phyloP scores from a whole-genome alignment of 1,140 invertebrate species.

The Tetraneura akinire region DNA sequence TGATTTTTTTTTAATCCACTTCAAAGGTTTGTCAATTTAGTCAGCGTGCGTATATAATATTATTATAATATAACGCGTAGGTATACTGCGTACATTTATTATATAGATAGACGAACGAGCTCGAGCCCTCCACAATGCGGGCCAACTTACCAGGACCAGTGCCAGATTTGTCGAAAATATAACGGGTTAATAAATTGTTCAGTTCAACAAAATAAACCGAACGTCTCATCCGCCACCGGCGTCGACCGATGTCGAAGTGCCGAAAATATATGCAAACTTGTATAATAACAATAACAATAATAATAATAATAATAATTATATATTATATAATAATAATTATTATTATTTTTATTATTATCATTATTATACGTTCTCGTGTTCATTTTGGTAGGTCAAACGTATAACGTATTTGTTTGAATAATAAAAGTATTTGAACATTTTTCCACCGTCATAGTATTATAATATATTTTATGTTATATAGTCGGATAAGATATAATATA shows the following conservation, averaged over 20 bases:
- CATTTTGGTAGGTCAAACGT: too few relatives aligned
- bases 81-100: too few relatives aligned
- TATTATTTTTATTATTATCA: too few relatives aligned
- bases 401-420: too few relatives aligned
- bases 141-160: constrained; percentile 38
- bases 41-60: background rate
- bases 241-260: background rate
- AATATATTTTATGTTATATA: too few relatives aligned
- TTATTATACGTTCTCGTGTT: too few relatives aligned
- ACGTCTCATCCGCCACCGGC: background rate
- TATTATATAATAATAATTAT: too few relatives aligned
- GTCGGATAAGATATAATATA: too few relatives aligned
- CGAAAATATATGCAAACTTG: background rate
- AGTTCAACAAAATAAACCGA: background rate
- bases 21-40: constrained; percentile 44
- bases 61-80: background rate
- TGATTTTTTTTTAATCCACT: constrained; percentile 25
- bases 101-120: background rate
- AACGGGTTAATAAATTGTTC: constrained; percentile 19
- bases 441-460: too few relatives aligned
- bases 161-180: constrained; percentile 40
- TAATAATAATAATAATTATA: too few relatives aligned
- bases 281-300: too few relatives aligned
- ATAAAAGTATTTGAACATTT: too few relatives aligned
- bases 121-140: background rate